These are phyloP conservation scores for Baccha elongata DNA, from an alignment of 2,888 invertebrate genomes.

Conservation along the genomic window DNA sequence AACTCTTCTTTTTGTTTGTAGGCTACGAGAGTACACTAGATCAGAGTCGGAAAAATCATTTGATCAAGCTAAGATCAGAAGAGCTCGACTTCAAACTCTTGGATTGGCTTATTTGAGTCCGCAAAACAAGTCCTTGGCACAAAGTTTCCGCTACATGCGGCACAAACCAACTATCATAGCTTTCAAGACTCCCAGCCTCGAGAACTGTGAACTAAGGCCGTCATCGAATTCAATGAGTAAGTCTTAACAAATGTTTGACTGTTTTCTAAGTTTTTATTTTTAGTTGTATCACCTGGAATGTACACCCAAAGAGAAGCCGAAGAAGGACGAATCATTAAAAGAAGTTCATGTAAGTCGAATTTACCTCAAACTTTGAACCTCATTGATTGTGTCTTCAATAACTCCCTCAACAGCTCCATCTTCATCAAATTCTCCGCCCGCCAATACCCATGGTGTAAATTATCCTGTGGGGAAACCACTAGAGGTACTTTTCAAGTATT, in stretches of 20 bases:
- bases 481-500: conserved; percentile 84
- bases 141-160: conserved; percentile 95
- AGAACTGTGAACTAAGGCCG: conserved; percentile 86
- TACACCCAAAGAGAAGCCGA: conserved; percentile 83
- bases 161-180: conserved; percentile 94
- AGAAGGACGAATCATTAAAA: conserved; percentile 84
- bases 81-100: conserved; percentile 86
- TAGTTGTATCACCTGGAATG: conserved; percentile 74
- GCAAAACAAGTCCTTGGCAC: conserved; percentile 90
- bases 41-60: conserved; percentile 92
- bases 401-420: conserved; percentile 50
- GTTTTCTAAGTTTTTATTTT: conserved; percentile 14
- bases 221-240: conserved; percentile 85
- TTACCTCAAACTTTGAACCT: conserved; percentile 60
- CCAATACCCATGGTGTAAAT: conserved; percentile 82
- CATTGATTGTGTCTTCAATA: background rate
- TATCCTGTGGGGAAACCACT: conserved; percentile 92
- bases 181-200: conserved; percentile 91
- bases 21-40: conserved; percentile 87
- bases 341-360: conserved; percentile 75
- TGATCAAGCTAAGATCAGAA: conserved; percentile 86
- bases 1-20: conserved; percentile 77
- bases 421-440: conserved; percentile 35
- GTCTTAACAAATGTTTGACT: background rate
- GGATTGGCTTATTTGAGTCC: conserved; percentile 88